Conservation (phyloP, 2,113 vertebrate species). For the Fulica atra region DNA sequence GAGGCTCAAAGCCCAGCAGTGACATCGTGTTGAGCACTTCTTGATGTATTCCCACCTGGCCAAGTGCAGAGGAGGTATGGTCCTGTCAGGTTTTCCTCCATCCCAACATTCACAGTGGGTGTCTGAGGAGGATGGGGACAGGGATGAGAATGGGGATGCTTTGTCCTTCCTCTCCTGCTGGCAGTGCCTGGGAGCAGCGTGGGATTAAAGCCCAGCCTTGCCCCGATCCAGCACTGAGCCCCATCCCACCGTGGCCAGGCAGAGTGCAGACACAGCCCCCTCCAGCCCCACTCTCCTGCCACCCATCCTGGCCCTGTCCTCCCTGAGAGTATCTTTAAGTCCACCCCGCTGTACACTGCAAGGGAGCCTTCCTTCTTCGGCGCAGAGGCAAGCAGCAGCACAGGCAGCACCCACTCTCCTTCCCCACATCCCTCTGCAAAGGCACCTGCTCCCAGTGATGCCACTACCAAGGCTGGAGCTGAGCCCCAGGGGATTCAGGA, state of each 20-base stretch:
- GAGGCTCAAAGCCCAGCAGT: background rate
- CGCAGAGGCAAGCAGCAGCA: background rate
- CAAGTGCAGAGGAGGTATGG: accelerated
- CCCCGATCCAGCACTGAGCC: background rate
- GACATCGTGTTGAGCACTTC: accelerated
- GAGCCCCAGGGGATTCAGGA: background rate
- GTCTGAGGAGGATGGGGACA: background rate
- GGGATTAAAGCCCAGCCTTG: background rate
- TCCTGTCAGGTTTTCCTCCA: background rate
- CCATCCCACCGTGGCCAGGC: accelerated
- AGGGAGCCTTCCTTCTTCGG: background rate
- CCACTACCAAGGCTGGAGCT: background rate
- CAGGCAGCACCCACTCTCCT: background rate
- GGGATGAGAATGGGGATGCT: background rate
- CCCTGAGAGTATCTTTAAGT: accelerated
- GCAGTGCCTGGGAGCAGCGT: background rate
- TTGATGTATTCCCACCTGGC: accelerated
- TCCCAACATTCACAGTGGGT: accelerated
- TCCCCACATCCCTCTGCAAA: background rate
- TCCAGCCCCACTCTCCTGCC: background rate
- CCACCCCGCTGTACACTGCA: background rate
- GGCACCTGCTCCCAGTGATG: background rate
- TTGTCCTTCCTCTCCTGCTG: background rate
- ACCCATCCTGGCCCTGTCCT: background rate
- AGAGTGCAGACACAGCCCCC: background rate